Evolutionary conservation across 2,888 invertebrate species (phyloP), one percentile per base, ranked within the genome.

Genomic region (Acronicta aceris): DNA sequence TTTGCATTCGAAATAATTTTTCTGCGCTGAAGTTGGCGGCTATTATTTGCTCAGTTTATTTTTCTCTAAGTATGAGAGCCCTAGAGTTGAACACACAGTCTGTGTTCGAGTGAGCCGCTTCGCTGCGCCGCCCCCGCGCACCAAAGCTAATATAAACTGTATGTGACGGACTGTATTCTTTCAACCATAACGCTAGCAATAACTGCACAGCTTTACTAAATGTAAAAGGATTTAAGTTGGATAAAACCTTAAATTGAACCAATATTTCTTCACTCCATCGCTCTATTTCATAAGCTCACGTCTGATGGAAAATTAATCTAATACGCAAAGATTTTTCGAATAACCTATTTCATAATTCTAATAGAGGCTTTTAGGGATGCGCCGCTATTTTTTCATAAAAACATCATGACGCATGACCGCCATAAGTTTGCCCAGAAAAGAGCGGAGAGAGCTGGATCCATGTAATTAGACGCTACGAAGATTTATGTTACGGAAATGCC

Each of bases 401-500:
- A 90, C 88, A 83, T 87, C 81, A 89, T 93, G 92, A 93, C 87
- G 86, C 88, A 93, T 90, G 88, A 85, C 91, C 83, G 89, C 89
- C 88, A 91, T 92, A 92, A 92, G 91, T 91, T 88, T 89, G 76
- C 85, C 74, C 83, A 88, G 88, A 86, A 86, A 87, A 86, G 85
- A 87, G 85, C 86, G 85, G 83, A 87, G 84, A 85, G 85, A 83
- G 85, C 87, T 86, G 89, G 87, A 89, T 90, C 88, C 85, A 80
- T 87, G 90, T 93, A 93, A 93, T 94, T 94, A 93, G 93, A 93
- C 89, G 88, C 83, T 65, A 83, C 71, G 81, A 88, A 90, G 93
- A 93, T 93, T 94, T 93, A 94, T 92, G 90, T 83, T 75, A 85
- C 81, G 86, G 85, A 88, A 91, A 91, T 89, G 86, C 84, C 79